phyloP scores from a whole-genome alignment of 2,113 vertebrate species.

The Gasterosteus aculeatus region DNA sequence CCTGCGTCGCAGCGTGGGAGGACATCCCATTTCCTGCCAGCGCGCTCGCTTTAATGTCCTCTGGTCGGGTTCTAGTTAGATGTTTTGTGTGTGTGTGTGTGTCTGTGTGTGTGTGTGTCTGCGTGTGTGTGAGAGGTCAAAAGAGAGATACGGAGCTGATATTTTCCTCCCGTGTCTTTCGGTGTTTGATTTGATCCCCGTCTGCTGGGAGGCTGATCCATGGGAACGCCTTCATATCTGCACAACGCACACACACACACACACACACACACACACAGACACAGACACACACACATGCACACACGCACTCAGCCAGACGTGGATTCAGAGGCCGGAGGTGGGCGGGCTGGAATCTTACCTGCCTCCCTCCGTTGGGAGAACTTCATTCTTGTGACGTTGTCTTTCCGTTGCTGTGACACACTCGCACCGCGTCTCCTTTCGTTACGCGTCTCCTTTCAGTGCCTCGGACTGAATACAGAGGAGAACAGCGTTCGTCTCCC shows the following conservation, averaged over 20 bases:
- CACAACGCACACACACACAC: slow-evolving; percentile 41
- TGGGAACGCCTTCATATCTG: slow-evolving; percentile 54
- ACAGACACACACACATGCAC: slow-evolving; percentile 15
- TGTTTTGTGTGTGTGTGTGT: slow-evolving; percentile 18
- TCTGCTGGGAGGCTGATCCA: slow-evolving; percentile 58
- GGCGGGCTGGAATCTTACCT: slow-evolving; percentile 73
- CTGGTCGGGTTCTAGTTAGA: slow-evolving; percentile 49
- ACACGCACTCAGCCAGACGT: slow-evolving; percentile 44
- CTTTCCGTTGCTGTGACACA: too few relatives aligned
- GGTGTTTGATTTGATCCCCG: slow-evolving; percentile 63
- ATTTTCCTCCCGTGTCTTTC: slow-evolving; percentile 7
- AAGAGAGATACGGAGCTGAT: slow-evolving; percentile 39
- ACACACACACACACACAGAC: slow-evolving; percentile 28
- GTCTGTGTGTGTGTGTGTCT: slow-evolving; percentile 16
- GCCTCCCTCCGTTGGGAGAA: slow-evolving; percentile 69
- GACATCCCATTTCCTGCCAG: slow-evolving; percentile 67
- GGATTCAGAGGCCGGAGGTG: slow-evolving; percentile 62
- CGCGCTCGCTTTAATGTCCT: slow-evolving; percentile 51
- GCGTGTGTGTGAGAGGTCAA: slow-evolving; percentile 18
- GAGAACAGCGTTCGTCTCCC: neutral
- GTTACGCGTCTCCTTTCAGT: too few relatives aligned
- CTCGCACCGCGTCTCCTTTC: too few relatives aligned
- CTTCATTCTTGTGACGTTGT: neutral
- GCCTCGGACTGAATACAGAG: neutral
- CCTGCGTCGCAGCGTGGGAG: slow-evolving; percentile 69